A percentile compares a stretch with the other conserved stretches of the same genome.
Evolutionary conservation across 2,113 vertebrate species (phyloP).

Genomic region (Polypterus senegalus): DNA sequence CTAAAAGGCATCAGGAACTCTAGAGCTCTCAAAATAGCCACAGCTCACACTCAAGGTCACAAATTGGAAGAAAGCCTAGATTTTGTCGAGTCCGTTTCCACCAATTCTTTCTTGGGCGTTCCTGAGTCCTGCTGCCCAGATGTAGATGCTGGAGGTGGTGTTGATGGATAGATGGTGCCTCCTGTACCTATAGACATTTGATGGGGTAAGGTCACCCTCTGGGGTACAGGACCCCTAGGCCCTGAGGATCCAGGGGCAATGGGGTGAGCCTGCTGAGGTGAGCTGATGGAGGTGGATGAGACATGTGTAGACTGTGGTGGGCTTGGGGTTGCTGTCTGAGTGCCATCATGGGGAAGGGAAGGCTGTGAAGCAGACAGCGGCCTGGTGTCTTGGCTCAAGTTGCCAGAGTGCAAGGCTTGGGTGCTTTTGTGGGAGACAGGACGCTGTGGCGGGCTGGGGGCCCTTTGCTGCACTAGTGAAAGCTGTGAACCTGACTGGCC

Average conservation of each 20-base stretch:
- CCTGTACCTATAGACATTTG: constrained; percentile 51
- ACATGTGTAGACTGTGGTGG: constrained; percentile 57
- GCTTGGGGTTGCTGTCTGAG: constrained; percentile 45
- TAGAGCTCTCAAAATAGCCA: constrained; percentile 7
- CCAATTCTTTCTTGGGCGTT: constrained; percentile 58
- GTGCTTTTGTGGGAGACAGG: constrained; percentile 61
- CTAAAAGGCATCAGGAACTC: neutral
- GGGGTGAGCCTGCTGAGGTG: constrained; percentile 32
- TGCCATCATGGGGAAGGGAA: constrained; percentile 71
- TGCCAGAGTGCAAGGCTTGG: constrained; percentile 64
- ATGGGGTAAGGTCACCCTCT: constrained; percentile 54
- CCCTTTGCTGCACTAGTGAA: constrained; percentile 62
- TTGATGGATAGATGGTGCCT: constrained; percentile 26
- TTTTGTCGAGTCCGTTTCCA: constrained; percentile 69
- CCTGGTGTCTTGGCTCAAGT: constrained; percentile 74
- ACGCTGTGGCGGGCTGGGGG: constrained; percentile 51
- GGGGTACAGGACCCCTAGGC: constrained; percentile 37
- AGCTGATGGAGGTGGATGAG: constrained; percentile 60
- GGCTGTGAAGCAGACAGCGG: constrained; percentile 83
- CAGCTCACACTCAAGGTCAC: constrained; percentile 62
- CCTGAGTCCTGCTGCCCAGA: constrained; percentile 49
- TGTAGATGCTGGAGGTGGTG: constrained; percentile 25
- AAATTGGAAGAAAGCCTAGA: constrained; percentile 89
- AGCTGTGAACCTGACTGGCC: constrained; percentile 69
- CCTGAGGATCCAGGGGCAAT: constrained; percentile 28